These are phyloP conservation scores for Paracentrotus lividus DNA, from an alignment of 53 echinoderm and acorn worm species.

Conservation along the genomic window DNA sequence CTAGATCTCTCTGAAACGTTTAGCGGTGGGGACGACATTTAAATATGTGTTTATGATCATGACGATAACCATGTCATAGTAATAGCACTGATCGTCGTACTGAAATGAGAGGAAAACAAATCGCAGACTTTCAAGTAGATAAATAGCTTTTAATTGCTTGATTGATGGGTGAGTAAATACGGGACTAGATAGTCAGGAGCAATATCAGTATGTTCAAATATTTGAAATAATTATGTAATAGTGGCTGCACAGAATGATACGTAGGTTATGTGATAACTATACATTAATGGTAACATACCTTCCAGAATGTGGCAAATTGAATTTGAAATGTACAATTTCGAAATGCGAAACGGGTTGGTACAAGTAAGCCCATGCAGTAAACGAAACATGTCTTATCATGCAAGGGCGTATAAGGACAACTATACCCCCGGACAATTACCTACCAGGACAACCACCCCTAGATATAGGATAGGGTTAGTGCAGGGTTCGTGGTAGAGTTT, in stretches of 20 bases:
- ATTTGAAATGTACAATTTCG: slow-evolving; percentile 26
- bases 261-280: background rate
- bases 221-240: background rate
- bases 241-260: background rate
- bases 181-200: background rate
- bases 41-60: too few relatives aligned
- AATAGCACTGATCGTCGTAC: background rate
- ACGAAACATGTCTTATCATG: too few relatives aligned
- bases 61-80: background rate
- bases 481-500: too few relatives aligned
- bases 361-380: too few relatives aligned
- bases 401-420: too few relatives aligned
- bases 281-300: background rate
- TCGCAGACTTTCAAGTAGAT: background rate
- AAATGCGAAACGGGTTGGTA: background rate
- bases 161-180: slow-evolving; percentile 7
- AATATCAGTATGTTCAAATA: background rate
- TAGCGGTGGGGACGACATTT: background rate
- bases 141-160: background rate
- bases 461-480: too few relatives aligned
- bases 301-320: background rate
- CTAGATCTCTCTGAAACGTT: too few relatives aligned
- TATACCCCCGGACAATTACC: too few relatives aligned
- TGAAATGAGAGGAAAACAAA: background rate
- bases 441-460: too few relatives aligned